Evolutionary conservation across 2,113 vertebrate genomes (phyloP).

Genomic region (Chaetorhynchus papuensis): DNA sequence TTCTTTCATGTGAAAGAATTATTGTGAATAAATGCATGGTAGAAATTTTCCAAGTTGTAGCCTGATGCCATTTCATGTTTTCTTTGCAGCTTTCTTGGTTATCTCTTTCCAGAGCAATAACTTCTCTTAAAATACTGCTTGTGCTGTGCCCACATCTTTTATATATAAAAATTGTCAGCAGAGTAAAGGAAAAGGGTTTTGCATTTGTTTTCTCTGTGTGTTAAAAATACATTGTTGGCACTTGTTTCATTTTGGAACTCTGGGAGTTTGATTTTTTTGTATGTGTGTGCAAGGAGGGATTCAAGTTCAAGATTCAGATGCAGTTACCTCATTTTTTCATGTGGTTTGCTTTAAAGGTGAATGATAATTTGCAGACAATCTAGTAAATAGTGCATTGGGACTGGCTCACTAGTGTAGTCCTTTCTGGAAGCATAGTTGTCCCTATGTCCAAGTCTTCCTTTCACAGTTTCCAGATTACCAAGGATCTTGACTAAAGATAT

Average conservation of each 20-base stretch:
- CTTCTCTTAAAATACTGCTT: background rate
- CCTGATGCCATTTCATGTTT: background rate
- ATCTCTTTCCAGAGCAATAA: background rate
- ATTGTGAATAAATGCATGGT: background rate
- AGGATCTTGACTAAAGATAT: background rate
- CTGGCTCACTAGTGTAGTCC: background rate
- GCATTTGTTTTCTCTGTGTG: background rate
- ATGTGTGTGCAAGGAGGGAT: background rate
- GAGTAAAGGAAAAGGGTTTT: background rate
- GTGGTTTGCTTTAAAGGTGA: background rate
- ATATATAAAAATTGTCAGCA: background rate
- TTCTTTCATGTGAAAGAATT: background rate
- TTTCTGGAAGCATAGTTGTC: background rate
- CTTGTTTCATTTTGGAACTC: background rate
- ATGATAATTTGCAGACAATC: background rate
- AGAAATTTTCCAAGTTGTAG: background rate
- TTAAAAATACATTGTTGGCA: background rate
- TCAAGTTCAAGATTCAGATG: background rate
- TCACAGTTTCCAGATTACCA: background rate
- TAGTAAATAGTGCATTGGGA: background rate
- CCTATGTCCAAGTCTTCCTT: background rate
- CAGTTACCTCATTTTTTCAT: background rate
- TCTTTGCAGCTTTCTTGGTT: background rate
- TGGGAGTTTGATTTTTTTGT: background rate
- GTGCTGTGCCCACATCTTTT: background rate